Percentiles rank a stretch among this genome's conserved stretches.
Conservation (phyloP, 2,888 invertebrate genomes). For the Caenorhabditis afra region DNA sequence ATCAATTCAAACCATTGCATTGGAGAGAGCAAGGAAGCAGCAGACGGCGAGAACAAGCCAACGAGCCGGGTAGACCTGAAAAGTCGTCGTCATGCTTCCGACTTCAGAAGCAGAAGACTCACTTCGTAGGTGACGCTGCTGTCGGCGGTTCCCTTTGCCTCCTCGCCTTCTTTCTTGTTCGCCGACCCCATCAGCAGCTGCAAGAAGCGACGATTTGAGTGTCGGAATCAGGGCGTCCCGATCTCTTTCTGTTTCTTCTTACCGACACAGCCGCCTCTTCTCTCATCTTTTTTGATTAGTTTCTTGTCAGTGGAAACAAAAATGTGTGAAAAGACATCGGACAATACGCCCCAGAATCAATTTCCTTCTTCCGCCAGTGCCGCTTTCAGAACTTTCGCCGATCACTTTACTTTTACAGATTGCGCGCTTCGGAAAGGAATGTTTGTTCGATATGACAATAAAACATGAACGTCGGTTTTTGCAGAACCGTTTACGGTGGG, state of each 20-base stretch:
- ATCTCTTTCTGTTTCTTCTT: constrained; percentile 17
- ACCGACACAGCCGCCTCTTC: constrained; percentile 20
- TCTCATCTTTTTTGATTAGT: constrained; percentile 45
- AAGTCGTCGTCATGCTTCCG: background rate
- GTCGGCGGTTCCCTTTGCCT: constrained; percentile 18
- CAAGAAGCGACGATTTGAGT: background rate
- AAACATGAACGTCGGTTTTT: background rate
- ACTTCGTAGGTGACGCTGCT: constrained; percentile 30
- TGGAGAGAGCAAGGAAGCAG: constrained; percentile 75
- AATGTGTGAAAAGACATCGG: constrained; percentile 32
- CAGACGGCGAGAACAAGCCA: constrained; percentile 75
- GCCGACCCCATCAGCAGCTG: constrained; percentile 56
- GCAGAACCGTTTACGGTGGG: background rate
- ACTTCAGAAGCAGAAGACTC: background rate
- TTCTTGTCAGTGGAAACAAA: constrained; percentile 41
- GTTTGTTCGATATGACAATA: constrained; percentile 13
- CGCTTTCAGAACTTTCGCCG: constrained; percentile 11
- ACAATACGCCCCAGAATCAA: constrained; percentile 25
- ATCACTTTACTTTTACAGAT: constrained; percentile 9
- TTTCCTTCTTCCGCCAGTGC: constrained; percentile 9
- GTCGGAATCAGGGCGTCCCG: constrained; percentile 19
- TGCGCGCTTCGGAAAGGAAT: constrained; percentile 5
- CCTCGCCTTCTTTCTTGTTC: constrained; percentile 29
- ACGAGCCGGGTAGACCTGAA: constrained; percentile 64
- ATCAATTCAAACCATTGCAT: constrained; percentile 70